Evolutionary conservation across 2,888 invertebrate species (phyloP).

Genomic region (Rotaria sp.): DNA sequence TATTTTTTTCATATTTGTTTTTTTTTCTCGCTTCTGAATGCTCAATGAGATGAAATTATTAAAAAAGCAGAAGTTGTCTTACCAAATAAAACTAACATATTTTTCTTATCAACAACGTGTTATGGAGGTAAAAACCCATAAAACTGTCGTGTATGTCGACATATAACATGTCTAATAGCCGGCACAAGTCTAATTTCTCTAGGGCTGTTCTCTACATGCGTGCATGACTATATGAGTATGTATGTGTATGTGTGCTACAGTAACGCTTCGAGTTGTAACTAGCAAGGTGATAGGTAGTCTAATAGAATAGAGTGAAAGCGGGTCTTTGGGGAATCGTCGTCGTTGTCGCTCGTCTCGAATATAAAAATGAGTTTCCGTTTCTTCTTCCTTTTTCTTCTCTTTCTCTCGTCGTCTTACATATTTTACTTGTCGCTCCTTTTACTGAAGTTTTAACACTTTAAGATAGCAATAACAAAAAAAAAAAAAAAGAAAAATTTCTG

Average conservation of each 20-base stretch:
- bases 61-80: background rate
- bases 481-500: background rate
- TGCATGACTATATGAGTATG: background rate
- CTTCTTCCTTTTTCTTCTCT: background rate
- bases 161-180: background rate
- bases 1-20: background rate
- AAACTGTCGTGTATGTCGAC: background rate
- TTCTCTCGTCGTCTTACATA: background rate
- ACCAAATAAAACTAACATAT: background rate
- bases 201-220: background rate
- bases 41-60: background rate
- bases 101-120: background rate
- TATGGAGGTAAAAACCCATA: background rate
- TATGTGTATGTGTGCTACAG: background rate
- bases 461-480: conserved; percentile 3
- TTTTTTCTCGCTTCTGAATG: background rate
- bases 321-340: conserved; percentile 4
- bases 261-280: background rate
- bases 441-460: conserved; percentile 16
- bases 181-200: conserved; percentile 24
- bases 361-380: conserved; percentile 22
- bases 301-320: conserved; percentile 10
- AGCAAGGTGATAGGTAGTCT: conserved; percentile 10
- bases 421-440: background rate
- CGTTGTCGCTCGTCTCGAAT: conserved; percentile 9